phyloP scores from a whole-genome alignment of 2,113 vertebrate species.

The Phyllostomus hastatus region DNA sequence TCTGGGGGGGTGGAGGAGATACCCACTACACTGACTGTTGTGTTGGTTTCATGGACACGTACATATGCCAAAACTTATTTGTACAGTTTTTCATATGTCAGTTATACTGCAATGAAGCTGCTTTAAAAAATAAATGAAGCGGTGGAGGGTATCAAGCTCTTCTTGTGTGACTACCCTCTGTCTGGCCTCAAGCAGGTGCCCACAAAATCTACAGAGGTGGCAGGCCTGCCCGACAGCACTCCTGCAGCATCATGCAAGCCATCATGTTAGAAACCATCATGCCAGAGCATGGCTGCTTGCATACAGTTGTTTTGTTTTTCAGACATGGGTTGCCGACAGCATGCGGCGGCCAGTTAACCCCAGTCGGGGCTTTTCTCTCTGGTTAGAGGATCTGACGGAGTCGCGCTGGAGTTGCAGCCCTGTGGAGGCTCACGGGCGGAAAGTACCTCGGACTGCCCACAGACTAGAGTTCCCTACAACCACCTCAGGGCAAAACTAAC shows the following conservation, averaged over 20 bases:
- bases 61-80: not conserved
- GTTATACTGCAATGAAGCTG: not conserved
- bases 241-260: not conserved
- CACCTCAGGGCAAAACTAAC: not conserved
- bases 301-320: not conserved
- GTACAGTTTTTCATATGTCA: not conserved
- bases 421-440: slow-evolving; percentile 15
- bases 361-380: slow-evolving; percentile 54
- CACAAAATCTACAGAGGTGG: not conserved
- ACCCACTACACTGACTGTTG: accelerated
- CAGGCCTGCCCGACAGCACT: not conserved
- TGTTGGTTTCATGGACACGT: not conserved
- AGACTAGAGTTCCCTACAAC: not conserved
- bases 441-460: slow-evolving; percentile 60
- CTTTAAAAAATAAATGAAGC: not conserved
- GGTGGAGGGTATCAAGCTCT: not conserved
- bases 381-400: slow-evolving; percentile 40
- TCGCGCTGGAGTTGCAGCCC: not conserved
- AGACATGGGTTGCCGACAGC: not conserved
- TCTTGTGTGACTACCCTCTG: not conserved
- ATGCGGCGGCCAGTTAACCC: slow-evolving; percentile 25
- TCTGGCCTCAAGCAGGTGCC: not conserved
- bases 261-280: not conserved
- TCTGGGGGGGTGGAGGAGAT: not conserved
- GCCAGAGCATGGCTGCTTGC: not conserved